phyloP scores from a whole-genome alignment of 35 echinoderm and acorn worm genomes.

The Anneissia japonica region DNA sequence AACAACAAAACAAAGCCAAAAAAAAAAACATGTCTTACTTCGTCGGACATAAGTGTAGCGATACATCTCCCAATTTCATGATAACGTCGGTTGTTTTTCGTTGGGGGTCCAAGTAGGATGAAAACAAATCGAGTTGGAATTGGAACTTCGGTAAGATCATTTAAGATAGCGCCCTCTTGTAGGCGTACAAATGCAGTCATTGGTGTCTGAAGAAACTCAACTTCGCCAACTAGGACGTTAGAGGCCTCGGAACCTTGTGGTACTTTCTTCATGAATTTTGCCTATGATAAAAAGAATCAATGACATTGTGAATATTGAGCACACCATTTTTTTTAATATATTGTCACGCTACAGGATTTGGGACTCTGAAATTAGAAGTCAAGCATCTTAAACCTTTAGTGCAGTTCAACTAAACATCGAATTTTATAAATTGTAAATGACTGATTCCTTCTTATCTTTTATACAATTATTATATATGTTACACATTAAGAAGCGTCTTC shows the following conservation, averaged over 20 bases:
- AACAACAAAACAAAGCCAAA: too few relatives aligned
- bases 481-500: too few relatives aligned
- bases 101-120: constrained; percentile 75
- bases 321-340: too few relatives aligned
- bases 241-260: constrained; percentile 71
- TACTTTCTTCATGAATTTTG: constrained; percentile 72
- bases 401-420: too few relatives aligned
- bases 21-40: constrained; percentile 38
- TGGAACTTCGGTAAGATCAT: constrained; percentile 77
- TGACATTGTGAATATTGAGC: too few relatives aligned
- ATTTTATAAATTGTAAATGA: too few relatives aligned
- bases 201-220: constrained; percentile 62
- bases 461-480: too few relatives aligned
- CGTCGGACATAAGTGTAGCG: constrained; percentile 87
- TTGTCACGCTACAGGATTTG: too few relatives aligned
- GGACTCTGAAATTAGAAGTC: too few relatives aligned
- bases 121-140: constrained; percentile 80
- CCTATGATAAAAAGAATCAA: constrained; percentile 29
- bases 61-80: constrained; percentile 83
- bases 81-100: constrained; percentile 51
- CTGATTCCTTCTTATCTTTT: too few relatives aligned
- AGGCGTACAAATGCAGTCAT: constrained; percentile 67
- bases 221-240: constrained; percentile 80
- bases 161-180: constrained; percentile 21
- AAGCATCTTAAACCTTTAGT: too few relatives aligned